Base-by-base conservation (phyloP, 2,888 invertebrate genomes). In the Crematogaster levior region DNA sequence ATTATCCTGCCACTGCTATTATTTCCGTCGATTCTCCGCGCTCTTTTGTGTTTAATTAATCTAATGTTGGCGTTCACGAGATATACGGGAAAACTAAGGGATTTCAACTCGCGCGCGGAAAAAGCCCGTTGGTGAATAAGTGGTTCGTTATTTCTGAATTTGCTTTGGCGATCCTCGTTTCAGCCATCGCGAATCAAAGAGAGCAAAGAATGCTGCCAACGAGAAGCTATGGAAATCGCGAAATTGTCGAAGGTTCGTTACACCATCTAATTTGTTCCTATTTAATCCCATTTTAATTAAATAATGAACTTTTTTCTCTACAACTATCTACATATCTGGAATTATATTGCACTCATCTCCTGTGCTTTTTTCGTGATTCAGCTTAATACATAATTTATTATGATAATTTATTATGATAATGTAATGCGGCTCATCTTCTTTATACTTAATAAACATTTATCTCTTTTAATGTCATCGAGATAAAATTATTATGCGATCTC, bases 251-350 rank as follows among this genome's bases (percentile, higher is more conserved):
- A 18, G 51, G 37, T 86, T 86, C 79, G 72, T 86, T 86, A 84
- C 75, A 68, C 56, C 66, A 30, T 21, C 27, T 74, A 48, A 56
- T 30, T 84, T 70, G 74, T 73, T 68, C 34, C 34, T 34, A 5
- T 34, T 34, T 34, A 34, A 83, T 18, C 80, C 56, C 27, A 73
- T 88, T 88, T 88, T 86, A 87, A n/a, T n/a, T n/a, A n/a, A n/a
- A n/a, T n/a, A n/a, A n/a, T n/a, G n/a, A n/a, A n/a, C n/a, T n/a
- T n/a, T n/a, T n/a, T n/a, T n/a, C n/a, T n/a, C n/a, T n/a, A n/a
- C n/a, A n/a, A n/a, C n/a, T n/a, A n/a, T n/a, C n/a, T n/a, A n/a
- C n/a, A n/a, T n/a, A n/a, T n/a, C n/a, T n/a, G n/a, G n/a, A n/a
- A n/a, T n/a, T n/a, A n/a, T n/a, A n/a, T n/a, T n/a, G n/a, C n/a